Evolutionary conservation across 2,113 vertebrate genomes (phyloP), one percentile per base, ranked within the genome.

Genomic region (Anser cygnoides): DNA sequence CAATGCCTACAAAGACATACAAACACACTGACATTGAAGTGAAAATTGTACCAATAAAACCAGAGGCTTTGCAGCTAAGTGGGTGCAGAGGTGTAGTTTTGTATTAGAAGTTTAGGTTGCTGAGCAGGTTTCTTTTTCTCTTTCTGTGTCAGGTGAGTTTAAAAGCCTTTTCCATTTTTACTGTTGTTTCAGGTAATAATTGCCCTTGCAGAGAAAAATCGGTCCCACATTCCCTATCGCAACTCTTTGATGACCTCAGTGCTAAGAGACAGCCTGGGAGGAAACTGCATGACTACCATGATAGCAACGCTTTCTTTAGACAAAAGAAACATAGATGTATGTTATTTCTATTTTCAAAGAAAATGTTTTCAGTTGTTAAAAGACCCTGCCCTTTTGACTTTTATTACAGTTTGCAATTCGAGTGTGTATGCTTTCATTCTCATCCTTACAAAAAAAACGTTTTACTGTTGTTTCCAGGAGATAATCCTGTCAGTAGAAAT

Each of bases 231-330:
- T 74, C 99, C 99, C 3, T 99, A 99, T 90, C 98, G 99, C 90
- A 99, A 99, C 95, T 99, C 99, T 35, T 98, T 99, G 99, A 98
- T 99, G 98, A 99, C 99, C 4, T 99, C 99, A 11, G 99, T 99
- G 93, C 98, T 99, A 49, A 97, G 99, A 94, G 99, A 99, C 97
- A 99, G 99, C 67, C 97, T 99, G 26, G 99, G 99, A 43, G 99
- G 99, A 33, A 99, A 99, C 98, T 99, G 99, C 93, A 98, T 99
- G 99, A 99, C 99, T 7, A 98, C 99, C 62, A 99, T 99, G 99
- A 99, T 99, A 33, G 99, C 99, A 73, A 99, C 98, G 0, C 95
- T 99, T 10, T 98, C 99, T 14, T 67, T 99, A 17, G 99, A 99
- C 90, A 99, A 97, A 95, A 98, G 97, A 92, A 99, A 99, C 63